Evolutionary conservation across 2,797 vertebrate genomes (phyloP).

Genomic region (Fistularia tabacaria): DNA sequence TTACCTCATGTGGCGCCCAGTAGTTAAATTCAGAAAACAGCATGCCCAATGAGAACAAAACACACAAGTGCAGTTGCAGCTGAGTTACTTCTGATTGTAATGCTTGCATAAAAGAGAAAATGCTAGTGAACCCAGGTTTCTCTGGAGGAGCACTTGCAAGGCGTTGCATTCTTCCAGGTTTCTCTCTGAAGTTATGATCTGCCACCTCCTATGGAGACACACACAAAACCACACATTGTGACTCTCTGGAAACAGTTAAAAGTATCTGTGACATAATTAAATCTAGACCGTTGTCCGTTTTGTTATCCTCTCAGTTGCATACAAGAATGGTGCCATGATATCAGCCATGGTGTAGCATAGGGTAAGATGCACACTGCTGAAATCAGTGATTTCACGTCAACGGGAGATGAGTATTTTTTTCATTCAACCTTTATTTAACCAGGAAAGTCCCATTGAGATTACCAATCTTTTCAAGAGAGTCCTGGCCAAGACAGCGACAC

Average conservation of each 20-base stretch:
- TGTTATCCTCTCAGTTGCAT: background rate
- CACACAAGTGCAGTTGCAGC: constrained; percentile 11
- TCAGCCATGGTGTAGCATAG: background rate
- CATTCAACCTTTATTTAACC: no score
- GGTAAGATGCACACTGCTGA: background rate
- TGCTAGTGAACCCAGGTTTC: constrained; percentile 12
- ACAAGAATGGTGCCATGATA: background rate
- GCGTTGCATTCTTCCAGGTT: background rate
- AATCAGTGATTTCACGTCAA: no score
- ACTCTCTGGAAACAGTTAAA: background rate
- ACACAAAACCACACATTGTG: background rate
- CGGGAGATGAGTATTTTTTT: no score
- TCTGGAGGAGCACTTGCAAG: background rate
- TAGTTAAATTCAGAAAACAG: constrained; percentile 9
- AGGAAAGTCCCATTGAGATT: no score
- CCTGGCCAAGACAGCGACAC: no score
- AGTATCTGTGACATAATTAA: constrained; percentile 1
- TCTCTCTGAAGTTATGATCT: constrained; percentile 5
- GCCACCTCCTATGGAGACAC: constrained; percentile 2
- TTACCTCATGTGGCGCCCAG: constrained; percentile 30
- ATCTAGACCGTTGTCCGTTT: background rate
- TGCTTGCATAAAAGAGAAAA: background rate
- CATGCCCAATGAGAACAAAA: background rate
- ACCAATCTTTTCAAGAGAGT: no score
- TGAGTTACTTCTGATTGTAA: constrained; percentile 1